Base-by-base conservation (phyloP, 1,140 invertebrate genomes). In the Reticulitermes speratus region DNA sequence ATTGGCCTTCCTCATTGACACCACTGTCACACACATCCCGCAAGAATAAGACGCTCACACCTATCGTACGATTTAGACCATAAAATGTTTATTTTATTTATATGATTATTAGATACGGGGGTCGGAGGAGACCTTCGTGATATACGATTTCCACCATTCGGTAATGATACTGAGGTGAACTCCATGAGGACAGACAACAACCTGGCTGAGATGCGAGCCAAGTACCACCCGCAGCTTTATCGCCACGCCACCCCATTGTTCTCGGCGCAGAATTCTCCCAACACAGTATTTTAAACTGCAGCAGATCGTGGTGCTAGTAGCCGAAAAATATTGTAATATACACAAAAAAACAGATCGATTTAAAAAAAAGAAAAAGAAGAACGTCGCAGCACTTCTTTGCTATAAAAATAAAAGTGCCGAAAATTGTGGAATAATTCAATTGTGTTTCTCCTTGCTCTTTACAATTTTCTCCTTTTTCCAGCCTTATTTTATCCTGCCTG, bases 401-500 rank as follows among this genome's bases (percentile, higher is more conserved):
- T 8, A 75, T 30, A 75, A 75, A 75, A 75, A 75, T 75, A 75
- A 75, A 75, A 3, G 65, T 75, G 65, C n/a, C 65, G 25, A 75
- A 75, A 75, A 75, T 75, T 25, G 65, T 25, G 25, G 65, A 75
- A 75, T 75, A 75, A 75, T 75, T 75, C 65, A 75, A 75, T 75
- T 30, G n/a, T 75, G n/a, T 75, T 30, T 30, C n/a, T 75, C 25
- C 65, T 14, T n/a, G 65, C n/a, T 25, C 25, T 25, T 75, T 75
- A 30, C 65, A 75, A 30, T 75, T 75, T 75, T 75, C 25, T 75
- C 65, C 65, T 75, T 75, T 75, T 30, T 65, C 21, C 19, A 8
- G 19, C 25, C 7, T 16, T 8, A 75, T 8, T 16, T 75, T 75
- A 7, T 30, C 14, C n/a, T 75, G 3, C 2, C 5, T 3, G 5